Evolutionary conservation across 1,140 invertebrate species (phyloP), one percentile per base, ranked within the genome.

Genomic region (Scaptomyza pallida): DNA sequence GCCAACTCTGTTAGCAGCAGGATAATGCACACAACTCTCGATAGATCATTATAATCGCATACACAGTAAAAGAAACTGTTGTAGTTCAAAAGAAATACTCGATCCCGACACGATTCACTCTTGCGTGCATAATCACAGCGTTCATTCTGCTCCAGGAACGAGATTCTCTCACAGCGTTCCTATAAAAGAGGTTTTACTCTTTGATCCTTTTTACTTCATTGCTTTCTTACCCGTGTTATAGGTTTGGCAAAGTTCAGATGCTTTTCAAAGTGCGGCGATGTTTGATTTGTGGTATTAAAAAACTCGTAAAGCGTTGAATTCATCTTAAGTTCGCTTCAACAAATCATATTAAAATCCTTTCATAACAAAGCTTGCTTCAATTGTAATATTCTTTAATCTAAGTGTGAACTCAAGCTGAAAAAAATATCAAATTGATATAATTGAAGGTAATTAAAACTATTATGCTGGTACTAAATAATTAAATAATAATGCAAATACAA

Each of bases 391-490:
- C 5, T 23, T 23, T 23, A 23, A 0, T 33, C 2, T 9, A 33
- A 33, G 30, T 33, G 30, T 33, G 30, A 33, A 8, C 17, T 23
- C 21, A 23, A 10, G n/a, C 5, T 3, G 0, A 13, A 30, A 48
- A 17, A 9, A 61, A 50, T 62, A 12, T 35, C 6, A 15, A 23
- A 13, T 17, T 63, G 37, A 52, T 47, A 64, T 54, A 26, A 56
- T 48, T 23, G 33, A 52, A 40, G 17, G 48, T 69, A 62, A 64
- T 64, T 69, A 48, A 67, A 74, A 59, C 30, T 48, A 54, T 68
- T 43, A 65, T 72, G 57, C 57, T 71, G 61, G 50, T 56, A 55
- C 48, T 57, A 23, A 64, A 78, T 72, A 64, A 64, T 64, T 70
- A 21, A 64, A 50, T 59, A 62, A 59, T 54, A 45, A 51, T 68